Conservation (phyloP, 2,888 invertebrate genomes). For the Oscheius sp. region DNA sequence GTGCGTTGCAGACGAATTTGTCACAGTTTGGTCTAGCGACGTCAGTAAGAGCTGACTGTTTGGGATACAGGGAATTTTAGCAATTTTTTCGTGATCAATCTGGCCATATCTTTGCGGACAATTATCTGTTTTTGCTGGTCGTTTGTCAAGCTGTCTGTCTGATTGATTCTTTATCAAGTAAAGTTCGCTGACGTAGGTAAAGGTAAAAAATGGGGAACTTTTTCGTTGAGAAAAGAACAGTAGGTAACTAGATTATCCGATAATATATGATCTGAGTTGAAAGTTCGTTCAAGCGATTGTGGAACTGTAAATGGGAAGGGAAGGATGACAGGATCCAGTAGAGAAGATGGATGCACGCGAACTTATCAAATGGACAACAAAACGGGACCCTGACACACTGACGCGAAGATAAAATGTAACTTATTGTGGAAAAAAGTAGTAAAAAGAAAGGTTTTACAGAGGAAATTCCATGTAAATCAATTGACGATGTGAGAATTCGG, state of each 20-base stretch:
- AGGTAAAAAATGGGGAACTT: not conserved
- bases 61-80: no score
- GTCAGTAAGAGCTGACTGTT: not conserved
- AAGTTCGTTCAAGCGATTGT: no score
- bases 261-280: no score
- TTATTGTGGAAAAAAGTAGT: not conserved
- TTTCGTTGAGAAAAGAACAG: no score
- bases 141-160: not conserved
- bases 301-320: no score
- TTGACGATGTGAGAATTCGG: slow-evolving; percentile 5
- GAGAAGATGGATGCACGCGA: not conserved
- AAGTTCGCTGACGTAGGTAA: slow-evolving; percentile 6
- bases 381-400: not conserved
- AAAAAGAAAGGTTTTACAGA: not conserved
- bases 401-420: not conserved
- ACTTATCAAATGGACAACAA: not conserved
- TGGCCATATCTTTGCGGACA: no score
- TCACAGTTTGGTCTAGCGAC: not conserved
- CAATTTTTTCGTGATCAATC: no score
- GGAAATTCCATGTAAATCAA: not conserved
- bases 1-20: not conserved
- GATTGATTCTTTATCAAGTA: no score
- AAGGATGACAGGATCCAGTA: not conserved
- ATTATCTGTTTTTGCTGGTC: not conserved
- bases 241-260: no score